phyloP scores from a whole-genome alignment of 1,140 invertebrate genomes.

The Arctopsyche grandis region DNA sequence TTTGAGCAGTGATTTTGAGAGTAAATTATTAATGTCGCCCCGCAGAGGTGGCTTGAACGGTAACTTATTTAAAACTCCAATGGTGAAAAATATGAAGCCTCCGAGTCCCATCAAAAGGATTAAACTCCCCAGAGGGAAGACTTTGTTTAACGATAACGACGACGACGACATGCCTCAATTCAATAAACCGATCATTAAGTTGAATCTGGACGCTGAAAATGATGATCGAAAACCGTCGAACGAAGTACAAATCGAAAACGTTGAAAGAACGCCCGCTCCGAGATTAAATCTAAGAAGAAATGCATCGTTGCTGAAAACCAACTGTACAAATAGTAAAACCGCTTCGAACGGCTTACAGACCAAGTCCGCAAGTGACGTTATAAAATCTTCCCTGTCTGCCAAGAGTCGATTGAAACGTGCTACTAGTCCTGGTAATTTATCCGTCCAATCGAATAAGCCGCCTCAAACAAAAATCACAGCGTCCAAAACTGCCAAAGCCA shows the following conservation, averaged over 20 bases:
- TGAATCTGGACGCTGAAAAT: slow-evolving; percentile 45
- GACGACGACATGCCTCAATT: slow-evolving; percentile 8
- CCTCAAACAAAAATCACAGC: too few species aligned
- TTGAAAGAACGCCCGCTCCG: slow-evolving; percentile 21
- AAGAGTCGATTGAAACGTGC: slow-evolving; percentile 11
- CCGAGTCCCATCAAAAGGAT: background rate
- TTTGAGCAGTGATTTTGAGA: slow-evolving; percentile 34
- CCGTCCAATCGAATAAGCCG: background rate
- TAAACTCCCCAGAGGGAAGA: background rate
- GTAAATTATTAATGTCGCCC: slow-evolving; percentile 48
- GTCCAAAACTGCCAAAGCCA: too few species aligned
- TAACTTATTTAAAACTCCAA: slow-evolving; percentile 29
- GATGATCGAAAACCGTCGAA: background rate
- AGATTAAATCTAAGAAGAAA: slow-evolving; percentile 8
- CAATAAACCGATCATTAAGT: slow-evolving; percentile 44
- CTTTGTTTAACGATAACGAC: background rate
- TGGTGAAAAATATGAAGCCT: background rate
- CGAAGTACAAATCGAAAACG: background rate
- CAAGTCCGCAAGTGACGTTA: background rate
- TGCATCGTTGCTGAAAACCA: background rate
- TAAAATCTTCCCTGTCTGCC: background rate
- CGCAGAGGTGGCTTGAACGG: slow-evolving; percentile 35
- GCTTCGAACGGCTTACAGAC: background rate
- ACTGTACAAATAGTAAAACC: background rate
- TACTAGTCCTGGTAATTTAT: slow-evolving; percentile 19